phyloP scores from a whole-genome alignment of 2,797 vertebrate species.

The Rhynchotus rufescens region DNA sequence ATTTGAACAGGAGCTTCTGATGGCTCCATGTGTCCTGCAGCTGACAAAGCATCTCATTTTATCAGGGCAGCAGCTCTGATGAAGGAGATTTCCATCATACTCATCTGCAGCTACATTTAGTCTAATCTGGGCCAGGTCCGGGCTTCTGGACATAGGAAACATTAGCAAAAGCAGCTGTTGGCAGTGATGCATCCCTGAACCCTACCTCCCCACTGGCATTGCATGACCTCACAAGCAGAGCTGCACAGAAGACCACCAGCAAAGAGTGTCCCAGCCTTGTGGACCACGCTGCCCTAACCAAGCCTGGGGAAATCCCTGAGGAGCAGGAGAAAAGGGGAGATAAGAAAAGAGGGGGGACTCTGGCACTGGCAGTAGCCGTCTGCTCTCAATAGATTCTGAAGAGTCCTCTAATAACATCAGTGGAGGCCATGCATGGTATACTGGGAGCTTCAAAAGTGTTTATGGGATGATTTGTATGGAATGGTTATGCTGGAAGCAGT shows the following conservation, averaged over 20 bases:
- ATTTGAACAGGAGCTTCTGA: not conserved
- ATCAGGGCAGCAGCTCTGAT: not conserved
- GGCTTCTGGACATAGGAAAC: not conserved
- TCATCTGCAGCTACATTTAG: not conserved
- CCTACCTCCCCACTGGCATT: fast-evolving
- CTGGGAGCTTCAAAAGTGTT: conserved; percentile 77
- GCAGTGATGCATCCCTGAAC: not conserved
- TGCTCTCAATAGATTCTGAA: conserved; percentile 74
- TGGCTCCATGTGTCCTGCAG: not conserved
- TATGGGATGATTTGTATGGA: conserved; percentile 79
- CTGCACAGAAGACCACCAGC: not conserved
- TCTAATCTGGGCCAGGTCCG: not conserved
- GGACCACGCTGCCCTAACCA: fast-evolving
- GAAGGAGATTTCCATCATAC: not conserved
- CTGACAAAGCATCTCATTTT: not conserved
- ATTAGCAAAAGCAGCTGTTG: not conserved
- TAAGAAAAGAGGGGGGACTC: not conserved
- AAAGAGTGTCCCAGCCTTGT: not conserved
- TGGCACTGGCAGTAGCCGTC: conserved; percentile 46
- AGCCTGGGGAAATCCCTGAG: not conserved
- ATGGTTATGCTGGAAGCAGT: conserved; percentile 74
- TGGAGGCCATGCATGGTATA: conserved; percentile 58
- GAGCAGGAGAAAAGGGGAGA: not conserved
- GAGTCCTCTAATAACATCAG: conserved; percentile 64
- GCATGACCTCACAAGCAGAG: not conserved